Evolutionary conservation across 2,888 invertebrate species (phyloP), one percentile per base, ranked within the genome.

Genomic region (Leptopilina drosophilae): DNA sequence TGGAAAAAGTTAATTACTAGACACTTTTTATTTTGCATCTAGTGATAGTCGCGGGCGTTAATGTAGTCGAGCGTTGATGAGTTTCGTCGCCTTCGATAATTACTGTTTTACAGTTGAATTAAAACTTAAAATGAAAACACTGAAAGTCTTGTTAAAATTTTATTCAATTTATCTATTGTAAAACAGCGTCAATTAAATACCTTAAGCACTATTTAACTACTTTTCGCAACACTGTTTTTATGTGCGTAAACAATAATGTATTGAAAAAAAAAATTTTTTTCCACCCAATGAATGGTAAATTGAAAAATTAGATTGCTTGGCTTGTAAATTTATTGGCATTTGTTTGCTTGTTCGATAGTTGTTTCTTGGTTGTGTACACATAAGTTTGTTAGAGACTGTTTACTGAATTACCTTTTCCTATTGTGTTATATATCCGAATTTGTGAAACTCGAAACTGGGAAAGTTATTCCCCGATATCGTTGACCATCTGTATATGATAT

Each of bases 401-500:
- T 73, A 73, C 26, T 73, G 73, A 73, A 73, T 73, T 49, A 26
- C 56, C 53, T 73, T 56, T 56, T n/a, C n/a, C 56, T 73, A 49
- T 73, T 56, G 56, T 73, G 73, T 11, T 49, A 49, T 49, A 11
- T 56, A 26, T 8, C 33, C 33, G 56, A 56, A 56, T 73, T 73
- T 73, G 53, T 56, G 73, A 56, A 73, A 73, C 73, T 73, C n/a
- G 69, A 14, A 64, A 14, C 69, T 53, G 56, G 73, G 33, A 73
- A 73, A 73, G 73, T 73, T 73, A 56, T 33, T 33, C 26, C 9
- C n/a, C n/a, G 33, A 56, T 53, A 73, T 56, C 73, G 73, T 53
- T 73, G 73, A 73, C 73, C 73, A 56, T 73, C 73, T 73, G 73
- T 73, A 73, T 56, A 40, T 73, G 56, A 73, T 73, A 56, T 73